Evolutionary conservation across 2,888 invertebrate species (phyloP), one percentile per base, ranked within the genome.

Genomic region (Thysanoteuthis rhombus): DNA sequence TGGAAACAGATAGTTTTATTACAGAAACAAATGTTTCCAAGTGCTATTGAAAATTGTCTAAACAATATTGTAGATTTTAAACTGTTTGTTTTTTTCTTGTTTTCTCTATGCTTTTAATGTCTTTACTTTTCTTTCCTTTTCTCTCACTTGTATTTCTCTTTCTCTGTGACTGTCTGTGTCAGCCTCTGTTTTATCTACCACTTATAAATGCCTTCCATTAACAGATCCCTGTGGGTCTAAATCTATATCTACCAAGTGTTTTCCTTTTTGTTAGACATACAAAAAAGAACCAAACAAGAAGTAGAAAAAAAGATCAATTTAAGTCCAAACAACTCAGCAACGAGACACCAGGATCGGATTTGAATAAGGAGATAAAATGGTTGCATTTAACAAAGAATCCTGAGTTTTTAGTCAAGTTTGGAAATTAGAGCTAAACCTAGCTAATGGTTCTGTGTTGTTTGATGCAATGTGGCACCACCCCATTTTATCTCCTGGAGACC

Each of bases 381-480:
- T 16, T 36, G n/a, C n/a, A 75, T 75, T n/a, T 75, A n/a, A 75
- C n/a, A 75, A n/a, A n/a, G n/a, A 75, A n/a, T 16, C 12, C 12
- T 4, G n/a, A 75, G 75, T 10, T 12, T 75, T 75, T 75, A n/a
- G 75, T 36, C 36, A n/a, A 36, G n/a, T 75, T 75, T n/a, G 3
- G 75, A 75, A 75, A 75, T 75, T n/a, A n/a, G 36, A 75, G 75
- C 75, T 75, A 75, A 75, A 75, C 4, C n/a, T 75, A 0, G n/a
- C n/a, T 75, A 75, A 75, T 75, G 75, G n/a, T n/a, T 75, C n/a
- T 75, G 75, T 75, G n/a, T 75, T n/a, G n/a, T 75, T 75, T n/a
- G 8, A 75, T 36, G 75, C 75, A 75, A 75, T n/a, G 75, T n/a
- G 75, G 36, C n/a, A 36, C n/a, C 75, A 75, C 36, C 8, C 36